These are phyloP conservation scores for Piaya cayana DNA, from an alignment of 2,113 vertebrate genomes.

Conservation along the genomic window DNA sequence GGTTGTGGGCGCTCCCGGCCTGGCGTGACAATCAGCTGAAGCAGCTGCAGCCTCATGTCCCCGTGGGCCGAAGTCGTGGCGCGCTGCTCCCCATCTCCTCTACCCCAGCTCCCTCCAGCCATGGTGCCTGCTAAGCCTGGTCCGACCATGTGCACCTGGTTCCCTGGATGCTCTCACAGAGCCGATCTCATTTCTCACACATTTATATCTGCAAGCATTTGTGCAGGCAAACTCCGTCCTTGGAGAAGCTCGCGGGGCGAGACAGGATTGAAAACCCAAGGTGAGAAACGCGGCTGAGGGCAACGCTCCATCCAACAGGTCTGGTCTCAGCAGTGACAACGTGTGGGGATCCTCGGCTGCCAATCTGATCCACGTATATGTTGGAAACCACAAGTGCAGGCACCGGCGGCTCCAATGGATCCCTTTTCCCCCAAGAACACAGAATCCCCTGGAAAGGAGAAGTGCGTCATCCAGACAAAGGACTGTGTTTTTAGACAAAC, in stretches of 20 bases:
- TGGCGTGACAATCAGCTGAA: background rate
- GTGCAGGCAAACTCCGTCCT: fast-evolving
- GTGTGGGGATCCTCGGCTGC: no score
- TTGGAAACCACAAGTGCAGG: no score
- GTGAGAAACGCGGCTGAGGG: fast-evolving
- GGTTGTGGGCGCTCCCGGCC: background rate
- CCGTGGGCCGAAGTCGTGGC: background rate
- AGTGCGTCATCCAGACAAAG: background rate
- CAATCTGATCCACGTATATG: no score
- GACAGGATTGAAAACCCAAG: fast-evolving
- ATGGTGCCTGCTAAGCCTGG: background rate
- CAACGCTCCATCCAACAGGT: fast-evolving
- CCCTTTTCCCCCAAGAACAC: background rate
- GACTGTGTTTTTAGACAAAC: background rate
- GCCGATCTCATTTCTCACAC: no score
- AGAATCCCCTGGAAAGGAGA: background rate
- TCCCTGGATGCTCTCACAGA: background rate
- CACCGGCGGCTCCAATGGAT: fast-evolving
- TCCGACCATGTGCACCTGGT: background rate
- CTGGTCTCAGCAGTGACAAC: background rate
- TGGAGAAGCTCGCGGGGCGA: fast-evolving
- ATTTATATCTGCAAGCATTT: fast-evolving
- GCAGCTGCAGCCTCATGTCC: background rate
- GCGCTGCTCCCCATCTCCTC: no score
- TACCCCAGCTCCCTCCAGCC: background rate